These are phyloP conservation scores for Lamellibrachia columna DNA, from an alignment of 2,888 invertebrate species.

Conservation along the genomic window DNA sequence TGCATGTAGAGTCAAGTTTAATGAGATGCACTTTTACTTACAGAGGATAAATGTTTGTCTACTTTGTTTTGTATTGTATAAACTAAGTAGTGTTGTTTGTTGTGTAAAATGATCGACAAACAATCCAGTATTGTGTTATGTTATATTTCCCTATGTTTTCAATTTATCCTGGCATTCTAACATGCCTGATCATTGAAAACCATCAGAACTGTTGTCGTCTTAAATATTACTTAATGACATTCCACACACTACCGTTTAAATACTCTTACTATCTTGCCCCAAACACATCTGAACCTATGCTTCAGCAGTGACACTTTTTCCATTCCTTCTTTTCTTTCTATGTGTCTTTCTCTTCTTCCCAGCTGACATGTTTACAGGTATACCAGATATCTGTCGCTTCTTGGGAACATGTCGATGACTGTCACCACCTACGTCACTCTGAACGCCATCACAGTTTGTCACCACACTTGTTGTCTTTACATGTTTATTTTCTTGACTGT, in stretches of 20 bases:
- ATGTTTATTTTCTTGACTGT: background rate
- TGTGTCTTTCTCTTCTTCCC: background rate
- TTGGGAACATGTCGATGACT: background rate
- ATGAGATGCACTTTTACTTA: background rate
- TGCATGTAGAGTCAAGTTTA: background rate
- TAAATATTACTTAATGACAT: background rate
- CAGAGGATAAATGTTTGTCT: background rate
- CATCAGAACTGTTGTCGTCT: background rate
- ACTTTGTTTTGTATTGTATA: background rate
- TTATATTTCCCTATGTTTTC: background rate
- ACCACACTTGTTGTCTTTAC: background rate
- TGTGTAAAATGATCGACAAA: background rate
- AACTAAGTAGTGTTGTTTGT: background rate
- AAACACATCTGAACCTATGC: background rate
- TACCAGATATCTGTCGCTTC: background rate
- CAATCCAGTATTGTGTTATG: background rate
- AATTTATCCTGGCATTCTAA: background rate
- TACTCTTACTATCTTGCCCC: background rate
- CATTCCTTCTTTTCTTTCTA: background rate
- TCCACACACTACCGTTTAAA: background rate
- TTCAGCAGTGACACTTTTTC: background rate
- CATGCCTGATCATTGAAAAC: background rate
- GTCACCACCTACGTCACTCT: background rate
- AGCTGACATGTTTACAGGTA: background rate
- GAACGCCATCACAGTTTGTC: background rate